phyloP scores from a whole-genome alignment of 2,113 vertebrate species.

The Patagioenas fasciata region DNA sequence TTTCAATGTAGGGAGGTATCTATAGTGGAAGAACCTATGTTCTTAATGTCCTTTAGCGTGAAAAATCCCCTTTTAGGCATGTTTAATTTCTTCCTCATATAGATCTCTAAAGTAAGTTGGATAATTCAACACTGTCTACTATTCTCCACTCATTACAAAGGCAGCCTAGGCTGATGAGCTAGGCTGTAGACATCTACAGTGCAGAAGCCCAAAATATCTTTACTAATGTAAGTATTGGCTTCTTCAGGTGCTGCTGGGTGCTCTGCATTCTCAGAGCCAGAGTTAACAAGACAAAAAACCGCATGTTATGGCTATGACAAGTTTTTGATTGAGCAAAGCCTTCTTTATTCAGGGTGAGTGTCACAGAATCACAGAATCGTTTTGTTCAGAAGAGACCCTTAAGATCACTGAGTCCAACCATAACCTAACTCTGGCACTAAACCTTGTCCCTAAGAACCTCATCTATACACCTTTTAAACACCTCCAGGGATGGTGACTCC shows the following conservation, averaged over 20 bases:
- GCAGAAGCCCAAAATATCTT: not conserved
- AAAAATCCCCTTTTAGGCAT: not conserved
- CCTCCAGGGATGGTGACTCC: too few relatives aligned
- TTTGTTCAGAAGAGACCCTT: too few relatives aligned
- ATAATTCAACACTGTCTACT: accelerated
- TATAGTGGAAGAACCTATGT: not conserved
- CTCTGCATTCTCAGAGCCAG: not conserved
- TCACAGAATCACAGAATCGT: not conserved
- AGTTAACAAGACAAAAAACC: not conserved
- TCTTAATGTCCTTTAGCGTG: not conserved
- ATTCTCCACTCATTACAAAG: not conserved
- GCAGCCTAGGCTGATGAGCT: not conserved
- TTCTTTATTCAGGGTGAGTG: not conserved
- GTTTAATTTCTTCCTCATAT: not conserved
- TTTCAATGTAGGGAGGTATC: accelerated
- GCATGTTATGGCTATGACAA: accelerated
- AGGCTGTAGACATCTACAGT: too few relatives aligned
- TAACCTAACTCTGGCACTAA: too few relatives aligned
- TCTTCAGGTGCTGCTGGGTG: accelerated
- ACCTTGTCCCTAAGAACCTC: too few relatives aligned
- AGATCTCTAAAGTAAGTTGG: not conserved
- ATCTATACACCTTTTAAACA: too few relatives aligned
- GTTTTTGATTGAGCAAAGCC: not conserved
- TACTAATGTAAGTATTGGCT: not conserved
- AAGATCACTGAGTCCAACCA: too few relatives aligned